phyloP scores from a whole-genome alignment of 2,888 invertebrate genomes.

The Tenthredo notha region DNA sequence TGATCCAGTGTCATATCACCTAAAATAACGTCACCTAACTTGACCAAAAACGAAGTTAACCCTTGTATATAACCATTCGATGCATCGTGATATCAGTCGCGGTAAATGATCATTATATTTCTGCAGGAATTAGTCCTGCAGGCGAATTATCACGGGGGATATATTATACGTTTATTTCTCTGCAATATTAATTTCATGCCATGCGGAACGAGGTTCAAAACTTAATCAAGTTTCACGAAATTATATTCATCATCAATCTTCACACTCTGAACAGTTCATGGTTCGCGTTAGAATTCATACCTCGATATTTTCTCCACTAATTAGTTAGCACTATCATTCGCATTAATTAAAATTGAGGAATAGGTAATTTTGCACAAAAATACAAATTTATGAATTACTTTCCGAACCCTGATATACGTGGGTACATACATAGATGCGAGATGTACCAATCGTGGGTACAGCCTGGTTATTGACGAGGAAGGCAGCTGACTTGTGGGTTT shows the following conservation, averaged over 20 bases:
- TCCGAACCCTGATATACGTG: background rate
- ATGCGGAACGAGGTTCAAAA: background rate
- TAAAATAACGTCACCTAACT: constrained; percentile 2
- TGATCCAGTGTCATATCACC: background rate
- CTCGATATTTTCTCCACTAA: background rate
- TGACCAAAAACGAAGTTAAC: background rate
- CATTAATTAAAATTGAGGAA: background rate
- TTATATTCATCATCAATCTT: background rate
- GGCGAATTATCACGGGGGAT: background rate
- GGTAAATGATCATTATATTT: background rate
- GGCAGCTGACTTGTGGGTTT: background rate
- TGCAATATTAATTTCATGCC: background rate
- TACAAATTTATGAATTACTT: background rate
- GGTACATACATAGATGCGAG: background rate
- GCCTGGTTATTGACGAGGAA: background rate
- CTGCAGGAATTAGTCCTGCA: background rate
- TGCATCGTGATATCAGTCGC: background rate
- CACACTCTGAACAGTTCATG: background rate
- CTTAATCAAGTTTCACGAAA: background rate
- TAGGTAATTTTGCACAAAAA: background rate
- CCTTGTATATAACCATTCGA: background rate
- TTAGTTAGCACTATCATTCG: background rate
- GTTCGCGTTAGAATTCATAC: background rate
- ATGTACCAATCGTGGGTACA: background rate
- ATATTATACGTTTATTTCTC: background rate